Evolutionary conservation across 2,113 vertebrate genomes (phyloP), one percentile per base, ranked within the genome.

Genomic region (Lagopus leucura): DNA sequence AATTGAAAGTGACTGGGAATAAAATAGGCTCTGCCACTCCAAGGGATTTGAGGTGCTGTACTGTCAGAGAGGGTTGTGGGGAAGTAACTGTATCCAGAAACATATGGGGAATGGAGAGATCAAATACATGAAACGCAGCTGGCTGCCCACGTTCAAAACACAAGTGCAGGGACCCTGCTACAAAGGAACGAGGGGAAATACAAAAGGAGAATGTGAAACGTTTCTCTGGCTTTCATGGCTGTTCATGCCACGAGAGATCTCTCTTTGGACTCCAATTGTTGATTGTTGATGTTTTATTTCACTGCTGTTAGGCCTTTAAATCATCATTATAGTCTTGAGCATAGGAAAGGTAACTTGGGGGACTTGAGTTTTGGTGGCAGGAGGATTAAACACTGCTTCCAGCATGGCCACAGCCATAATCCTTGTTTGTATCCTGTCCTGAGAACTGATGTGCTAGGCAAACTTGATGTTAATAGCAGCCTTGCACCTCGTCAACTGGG

Each of bases 1-100:
- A 96, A 96, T 96, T 88, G 82, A 95, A 96, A 96, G 94, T 92
- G 92, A 97, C 87, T 93, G 66, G 70, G 77, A 94, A 88, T 83
- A 89, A 95, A 93, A 93, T 74, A 86, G 92, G 55, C 80, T 80
- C 86, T 55, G 57, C 55, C 13, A n/a, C 8, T 58, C 3, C 1
- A 11, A 7, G 65, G 84, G 20, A 88, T 75, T 78, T 75, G 89
- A 82, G 75, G 91, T 83, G 38, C n/a, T 65, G 36, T 9, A 38
- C 73, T 70, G 72, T 66, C 47, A 58, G 90, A 71, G 22, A 86
- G 36, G 77, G 66, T 80, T 78, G 10, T 6, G 78, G 92, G 83
- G 40, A 75, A 65, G 67, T 90, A 91, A 84, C 65, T 82, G 78
- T 93, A 67, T 90, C 87, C 87, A 92, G 96, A 90, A 89, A 90